These are phyloP conservation scores for Polylopha cassiicola DNA, from an alignment of 2,888 invertebrate species.

Conservation along the genomic window DNA sequence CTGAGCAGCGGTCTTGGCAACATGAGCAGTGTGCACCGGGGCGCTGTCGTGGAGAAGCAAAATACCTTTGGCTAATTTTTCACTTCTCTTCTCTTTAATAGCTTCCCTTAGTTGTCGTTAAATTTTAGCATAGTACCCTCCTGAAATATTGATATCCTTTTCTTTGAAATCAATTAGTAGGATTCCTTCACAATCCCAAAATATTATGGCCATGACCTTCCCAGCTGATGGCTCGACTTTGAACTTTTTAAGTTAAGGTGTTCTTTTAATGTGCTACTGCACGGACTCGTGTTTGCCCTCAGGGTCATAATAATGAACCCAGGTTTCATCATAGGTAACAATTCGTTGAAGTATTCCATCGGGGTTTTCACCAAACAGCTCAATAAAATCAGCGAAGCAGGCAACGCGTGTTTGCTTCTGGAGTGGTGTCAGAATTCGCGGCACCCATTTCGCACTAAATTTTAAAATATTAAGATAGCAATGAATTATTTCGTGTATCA, in stretches of 20 bases:
- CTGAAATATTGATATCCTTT: too few species aligned
- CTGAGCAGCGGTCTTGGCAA: too few species aligned
- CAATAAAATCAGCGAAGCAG: constrained; percentile 10
- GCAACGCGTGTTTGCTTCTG: constrained; percentile 13
- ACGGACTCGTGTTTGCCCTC: constrained; percentile 18
- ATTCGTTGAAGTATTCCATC: not conserved
- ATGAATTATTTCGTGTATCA: not conserved
- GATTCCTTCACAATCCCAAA: constrained; percentile 1
- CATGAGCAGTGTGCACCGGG: too few species aligned
- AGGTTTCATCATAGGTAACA: constrained; percentile 23
- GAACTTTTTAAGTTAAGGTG: constrained; percentile 1
- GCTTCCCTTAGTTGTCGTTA: too few species aligned
- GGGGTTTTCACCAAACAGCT: constrained; percentile 13
- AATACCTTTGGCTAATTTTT: too few species aligned
- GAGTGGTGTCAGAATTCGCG: constrained; percentile 19
- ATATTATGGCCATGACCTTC: constrained; percentile 1
- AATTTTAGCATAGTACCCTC: too few species aligned
- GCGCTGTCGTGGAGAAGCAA: too few species aligned
- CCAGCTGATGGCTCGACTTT: not conserved
- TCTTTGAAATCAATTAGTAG: not conserved
- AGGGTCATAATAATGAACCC: constrained; percentile 21
- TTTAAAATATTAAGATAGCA: constrained; percentile 1
- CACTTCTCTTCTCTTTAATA: too few species aligned
- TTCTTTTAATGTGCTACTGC: constrained; percentile 5
- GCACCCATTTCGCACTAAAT: constrained; percentile 20